Percentiles rank a stretch among this genome's conserved stretches.
Evolutionary conservation across 2,113 vertebrate species (phyloP).

Genomic region (Stegastes partitus): DNA sequence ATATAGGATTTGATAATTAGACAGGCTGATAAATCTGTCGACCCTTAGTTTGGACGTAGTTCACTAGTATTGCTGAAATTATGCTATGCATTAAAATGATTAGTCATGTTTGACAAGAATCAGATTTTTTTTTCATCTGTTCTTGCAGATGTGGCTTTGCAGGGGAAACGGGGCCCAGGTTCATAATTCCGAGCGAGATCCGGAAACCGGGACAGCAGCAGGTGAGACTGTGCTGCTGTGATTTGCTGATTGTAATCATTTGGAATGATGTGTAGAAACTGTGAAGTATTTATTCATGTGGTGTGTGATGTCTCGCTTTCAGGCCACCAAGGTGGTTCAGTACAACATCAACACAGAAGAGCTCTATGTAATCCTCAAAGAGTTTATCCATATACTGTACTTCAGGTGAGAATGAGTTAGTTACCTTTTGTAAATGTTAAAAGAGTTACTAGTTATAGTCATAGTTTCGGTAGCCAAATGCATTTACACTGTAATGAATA

Average conservation of each 20-base stretch:
- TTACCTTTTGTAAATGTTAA: neutral
- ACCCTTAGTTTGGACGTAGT: too few species aligned
- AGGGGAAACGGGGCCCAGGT: conserved; percentile 96
- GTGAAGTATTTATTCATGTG: neutral
- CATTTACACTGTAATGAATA: neutral
- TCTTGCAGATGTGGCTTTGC: conserved; percentile 95
- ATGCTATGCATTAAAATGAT: too few species aligned
- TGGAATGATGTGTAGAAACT: neutral
- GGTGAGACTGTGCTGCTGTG: conserved; percentile 30
- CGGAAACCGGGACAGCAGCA: conserved; percentile 89
- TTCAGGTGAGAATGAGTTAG: conserved; percentile 89
- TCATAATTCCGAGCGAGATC: conserved; percentile 97
- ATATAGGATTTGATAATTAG: too few species aligned
- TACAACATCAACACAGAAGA: conserved; percentile 99
- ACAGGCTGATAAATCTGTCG: too few species aligned
- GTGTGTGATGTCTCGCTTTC: conserved; percentile 54
- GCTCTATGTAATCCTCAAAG: conserved; percentile 95
- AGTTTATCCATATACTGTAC: conserved; percentile 97
- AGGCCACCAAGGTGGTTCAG: conserved; percentile 95
- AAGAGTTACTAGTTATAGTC: too few species aligned
- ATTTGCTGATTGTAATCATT: neutral
- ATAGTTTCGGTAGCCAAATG: too few species aligned
- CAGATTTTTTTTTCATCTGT: neutral
- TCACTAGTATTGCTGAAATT: too few species aligned
- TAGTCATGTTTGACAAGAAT: too few species aligned